Evolutionary conservation across 1,140 invertebrate species (phyloP), one percentile per base, ranked within the genome.

Genomic region (Drosophila erecta): DNA sequence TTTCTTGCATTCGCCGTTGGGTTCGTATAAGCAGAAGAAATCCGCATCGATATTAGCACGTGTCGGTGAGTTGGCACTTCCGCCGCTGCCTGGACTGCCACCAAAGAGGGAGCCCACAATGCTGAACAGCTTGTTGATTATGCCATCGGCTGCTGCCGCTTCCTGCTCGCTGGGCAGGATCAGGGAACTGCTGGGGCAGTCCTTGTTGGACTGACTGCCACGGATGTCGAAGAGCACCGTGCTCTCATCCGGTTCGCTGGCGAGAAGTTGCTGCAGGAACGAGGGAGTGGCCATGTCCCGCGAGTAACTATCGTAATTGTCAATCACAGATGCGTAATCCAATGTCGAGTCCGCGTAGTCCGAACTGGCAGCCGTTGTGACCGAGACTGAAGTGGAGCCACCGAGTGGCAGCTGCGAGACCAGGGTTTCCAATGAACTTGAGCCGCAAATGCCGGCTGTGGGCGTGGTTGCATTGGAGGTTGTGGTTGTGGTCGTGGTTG

Each of bases 201-300:
- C 40, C 40, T 40, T 33, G 35, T 12, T 49, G 20, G 49, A 30
- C 55, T 74, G 57, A 69, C 57, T 84, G 33, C 73, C 81, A 37
- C 86, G 81, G 38, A 91, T 89, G 30, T 91, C 86, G 41, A 91
- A 91, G 37, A 91, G 72, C 14, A 91, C 79, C 40, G 91, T 89
- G 50, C 86, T 91, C 46, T 91, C 86, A 51, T 90, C 85, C 14
- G 71, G 71, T 33, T 83, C 75, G 27, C 20, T 66, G 14, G 67
- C 24, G 7, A 47, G 84, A 15, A 87, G 57, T 7, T 80, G 80
- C 6, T 84, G 59, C 44, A 89, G 65, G 50, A 89, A 89, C 1
- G 84, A 89, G 14, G 75, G 65, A 5, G 64, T 24, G 6, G 62
- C 38, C 8, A 59, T 46, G 11, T 79, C 51, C 24, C 41, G 35